Conservation (phyloP, 2,113 vertebrate genomes). For the Cercocebus atys region DNA sequence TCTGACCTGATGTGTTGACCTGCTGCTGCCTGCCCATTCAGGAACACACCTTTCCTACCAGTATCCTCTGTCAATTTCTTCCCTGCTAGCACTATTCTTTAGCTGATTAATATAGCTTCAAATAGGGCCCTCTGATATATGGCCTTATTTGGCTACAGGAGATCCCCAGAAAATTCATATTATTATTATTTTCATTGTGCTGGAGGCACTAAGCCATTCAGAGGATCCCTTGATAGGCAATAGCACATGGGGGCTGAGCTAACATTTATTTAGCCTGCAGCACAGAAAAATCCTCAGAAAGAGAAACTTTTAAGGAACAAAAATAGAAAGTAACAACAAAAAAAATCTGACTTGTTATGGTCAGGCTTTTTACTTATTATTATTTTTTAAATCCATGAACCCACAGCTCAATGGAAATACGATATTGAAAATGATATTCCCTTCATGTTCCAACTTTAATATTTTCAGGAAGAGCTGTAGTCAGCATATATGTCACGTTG, state of each 20-base stretch:
- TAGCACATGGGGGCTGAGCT: background rate
- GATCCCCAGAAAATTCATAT: slow-evolving; percentile 28
- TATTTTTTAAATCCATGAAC: background rate
- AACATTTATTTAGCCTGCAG: slow-evolving; percentile 33
- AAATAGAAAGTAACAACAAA: background rate
- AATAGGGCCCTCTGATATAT: slow-evolving; percentile 39
- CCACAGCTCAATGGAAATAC: background rate
- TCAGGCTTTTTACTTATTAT: background rate
- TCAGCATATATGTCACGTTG: background rate
- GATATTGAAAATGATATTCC: background rate
- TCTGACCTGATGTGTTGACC: background rate
- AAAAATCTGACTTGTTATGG: background rate
- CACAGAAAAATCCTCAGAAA: slow-evolving; percentile 20
- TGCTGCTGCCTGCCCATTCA: background rate
- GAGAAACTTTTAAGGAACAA: slow-evolving; percentile 23
- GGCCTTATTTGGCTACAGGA: background rate
- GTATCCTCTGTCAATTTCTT: background rate
- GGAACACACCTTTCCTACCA: background rate
- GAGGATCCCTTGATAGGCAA: slow-evolving; percentile 24
- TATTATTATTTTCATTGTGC: slow-evolving; percentile 52
- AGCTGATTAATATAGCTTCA: background rate
- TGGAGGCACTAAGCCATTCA: slow-evolving; percentile 15
- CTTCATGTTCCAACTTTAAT: slow-evolving; percentile 4
- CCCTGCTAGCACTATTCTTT: background rate
- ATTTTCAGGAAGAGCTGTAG: slow-evolving; percentile 15